Percentiles rank a stretch among this genome's conserved stretches.
Conservation (phyloP, 2,888 invertebrate genomes). For the Acanthopleura granulata region DNA sequence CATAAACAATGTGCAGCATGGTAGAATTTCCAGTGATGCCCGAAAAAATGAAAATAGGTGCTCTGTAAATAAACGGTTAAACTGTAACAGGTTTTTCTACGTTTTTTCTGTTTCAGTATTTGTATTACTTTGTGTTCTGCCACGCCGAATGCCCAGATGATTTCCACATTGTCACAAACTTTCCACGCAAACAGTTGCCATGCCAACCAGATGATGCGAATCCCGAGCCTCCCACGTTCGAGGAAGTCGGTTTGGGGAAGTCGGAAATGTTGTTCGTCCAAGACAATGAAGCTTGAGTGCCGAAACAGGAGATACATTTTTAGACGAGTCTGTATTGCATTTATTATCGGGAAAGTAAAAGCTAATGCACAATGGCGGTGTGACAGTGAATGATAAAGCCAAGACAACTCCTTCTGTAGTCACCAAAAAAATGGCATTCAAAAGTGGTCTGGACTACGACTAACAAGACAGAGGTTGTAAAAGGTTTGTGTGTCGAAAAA, state of each 20-base stretch:
- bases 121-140: slow-evolving; percentile 95
- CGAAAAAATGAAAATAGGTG: too few relatives aligned
- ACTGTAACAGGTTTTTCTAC: neutral
- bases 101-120: slow-evolving; percentile 77
- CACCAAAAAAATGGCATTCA: too few relatives aligned
- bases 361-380: too few relatives aligned
- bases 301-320: neutral
- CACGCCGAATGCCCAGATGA: slow-evolving; percentile 92
- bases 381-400: too few relatives aligned
- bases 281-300: slow-evolving; percentile 81
- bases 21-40: too few relatives aligned
- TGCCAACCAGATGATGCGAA: slow-evolving; percentile 72
- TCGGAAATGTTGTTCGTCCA: slow-evolving; percentile 94
- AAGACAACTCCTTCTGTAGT: too few relatives aligned
- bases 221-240: slow-evolving; percentile 75
- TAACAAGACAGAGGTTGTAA: too few relatives aligned
- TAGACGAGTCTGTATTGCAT: neutral
- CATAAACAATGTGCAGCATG: too few relatives aligned
- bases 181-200: slow-evolving; percentile 87
- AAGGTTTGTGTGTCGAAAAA: too few relatives aligned
- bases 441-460: too few relatives aligned
- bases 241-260: slow-evolving; percentile 86
- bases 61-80: neutral
- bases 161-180: slow-evolving; percentile 96
- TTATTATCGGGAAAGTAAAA: too few relatives aligned